phyloP scores from a whole-genome alignment of 2,113 vertebrate genomes.

The Ptilorrhoa leucosticta region DNA sequence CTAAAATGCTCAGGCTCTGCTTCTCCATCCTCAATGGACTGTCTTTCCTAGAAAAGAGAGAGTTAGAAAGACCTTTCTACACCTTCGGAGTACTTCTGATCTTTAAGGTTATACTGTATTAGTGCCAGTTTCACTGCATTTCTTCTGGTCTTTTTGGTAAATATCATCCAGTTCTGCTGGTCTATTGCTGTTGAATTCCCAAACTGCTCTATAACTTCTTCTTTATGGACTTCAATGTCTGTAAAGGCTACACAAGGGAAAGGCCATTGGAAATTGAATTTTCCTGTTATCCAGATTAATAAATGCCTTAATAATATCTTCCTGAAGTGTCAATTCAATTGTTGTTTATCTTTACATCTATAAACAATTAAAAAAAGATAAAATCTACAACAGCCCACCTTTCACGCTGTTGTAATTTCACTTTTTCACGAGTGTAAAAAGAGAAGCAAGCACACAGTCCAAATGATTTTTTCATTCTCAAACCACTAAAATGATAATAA shows the following conservation, averaged over 20 bases:
- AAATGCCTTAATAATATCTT: neutral
- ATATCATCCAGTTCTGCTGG: neutral
- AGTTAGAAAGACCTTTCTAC: neutral
- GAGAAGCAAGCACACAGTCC: neutral
- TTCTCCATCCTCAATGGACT: neutral
- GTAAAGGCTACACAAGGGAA: neutral
- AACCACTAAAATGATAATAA: neutral
- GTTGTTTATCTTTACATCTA: neutral
- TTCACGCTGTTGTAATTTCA: neutral
- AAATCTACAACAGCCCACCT: neutral
- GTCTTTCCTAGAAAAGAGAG: neutral
- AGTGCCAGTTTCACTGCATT: neutral
- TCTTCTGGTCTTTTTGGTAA: neutral
- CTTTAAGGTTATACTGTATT: neutral
- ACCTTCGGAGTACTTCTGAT: neutral
- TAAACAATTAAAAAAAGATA: neutral
- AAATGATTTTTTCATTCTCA: neutral
- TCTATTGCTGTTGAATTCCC: neutral
- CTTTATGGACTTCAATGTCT: neutral
- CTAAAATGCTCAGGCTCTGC: neutral
- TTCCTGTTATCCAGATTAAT: neutral
- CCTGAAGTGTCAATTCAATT: neutral
- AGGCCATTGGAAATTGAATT: neutral
- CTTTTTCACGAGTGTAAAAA: neutral
- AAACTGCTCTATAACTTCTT: neutral